phyloP scores from a whole-genome alignment of 2,797 vertebrate genomes.

The Borostomias antarcticus region DNA sequence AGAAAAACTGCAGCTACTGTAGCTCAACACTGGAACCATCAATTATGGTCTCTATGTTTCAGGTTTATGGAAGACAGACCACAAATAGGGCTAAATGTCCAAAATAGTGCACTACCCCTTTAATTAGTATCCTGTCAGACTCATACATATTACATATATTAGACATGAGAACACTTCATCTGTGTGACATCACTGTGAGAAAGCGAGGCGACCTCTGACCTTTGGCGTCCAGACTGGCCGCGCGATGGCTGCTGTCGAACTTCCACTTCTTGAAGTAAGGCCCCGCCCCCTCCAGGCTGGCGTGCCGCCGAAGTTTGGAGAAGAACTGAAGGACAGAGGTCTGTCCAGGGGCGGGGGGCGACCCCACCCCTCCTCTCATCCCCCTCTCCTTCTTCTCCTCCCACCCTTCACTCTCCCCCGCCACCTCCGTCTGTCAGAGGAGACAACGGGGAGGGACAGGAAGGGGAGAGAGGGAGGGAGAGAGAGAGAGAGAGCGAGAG shows the following conservation, averaged over 20 bases:
- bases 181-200: background rate
- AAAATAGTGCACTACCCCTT: too few relatives aligned
- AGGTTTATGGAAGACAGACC: too few relatives aligned
- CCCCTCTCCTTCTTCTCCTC: background rate
- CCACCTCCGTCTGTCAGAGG: constrained; percentile 69
- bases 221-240: constrained; percentile 93
- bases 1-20: too few relatives aligned
- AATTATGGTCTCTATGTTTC: too few relatives aligned
- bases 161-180: background rate
- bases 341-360: constrained; percentile 51
- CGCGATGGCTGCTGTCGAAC: constrained; percentile 88
- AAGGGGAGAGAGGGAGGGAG: background rate
- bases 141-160: background rate
- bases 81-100: too few relatives aligned
- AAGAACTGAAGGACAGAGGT: constrained; percentile 88
- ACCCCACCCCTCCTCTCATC: constrained; percentile 52
- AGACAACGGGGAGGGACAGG: background rate
- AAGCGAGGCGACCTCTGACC: constrained; percentile 69
- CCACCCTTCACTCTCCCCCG: constrained; percentile 54
- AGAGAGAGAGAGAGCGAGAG: background rate
- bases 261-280: constrained; percentile 96
- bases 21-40: too few relatives aligned
- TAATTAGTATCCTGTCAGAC: background rate
- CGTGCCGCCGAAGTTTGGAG: constrained; percentile 88
- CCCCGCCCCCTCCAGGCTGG: constrained; percentile 92